Base-by-base conservation (phyloP, 2,113 vertebrate genomes). In the Nipponia nippon region DNA sequence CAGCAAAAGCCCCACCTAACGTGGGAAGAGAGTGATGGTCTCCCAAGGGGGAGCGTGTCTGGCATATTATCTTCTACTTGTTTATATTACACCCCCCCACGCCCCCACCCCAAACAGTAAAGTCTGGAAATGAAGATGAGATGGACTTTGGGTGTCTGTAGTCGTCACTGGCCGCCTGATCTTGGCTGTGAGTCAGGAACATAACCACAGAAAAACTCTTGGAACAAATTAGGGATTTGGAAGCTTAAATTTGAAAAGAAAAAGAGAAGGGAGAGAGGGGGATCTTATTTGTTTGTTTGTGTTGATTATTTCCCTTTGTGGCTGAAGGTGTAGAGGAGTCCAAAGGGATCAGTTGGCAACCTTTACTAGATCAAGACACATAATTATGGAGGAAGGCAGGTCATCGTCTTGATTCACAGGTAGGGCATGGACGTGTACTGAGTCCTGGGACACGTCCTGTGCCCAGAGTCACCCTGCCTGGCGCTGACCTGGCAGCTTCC, bases 1-100 rank as follows among this genome's bases (percentile, higher is more conserved):
- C 65, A 86, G 93, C 82, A 82, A 75, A 96, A 93, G 73, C 89
- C 93, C 87, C 77, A 96, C 89, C 94, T 94, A 87, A 95, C 1
- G 50, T 77, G 89, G 90, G 89, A 94, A 94, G 66, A 81, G 87
- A 82, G 46, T n/a, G 83, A 71, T 70, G 55, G 67, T 73, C 49
- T 95, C 91, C 49, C 70, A 40, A 30, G 50, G 79, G 77, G 18
- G 65, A 75, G 18, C 19, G 44, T 73, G 62, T 72, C 89, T 97
- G 89, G 91, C 78, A 27, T 7, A 1, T 85, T 95, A 72, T 85
- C 91, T 95, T 83, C 47, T 89, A 5, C 66, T 89, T 96, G 95
- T 92, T 92, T 90, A n/a, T 80, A 30, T 87, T 87, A 13, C 2
- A 8, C 6, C 3, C 23, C 25, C 40, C 19, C 6, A 19, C 46